A percentile compares a stretch with the other conserved stretches of the same genome.
Conservation (phyloP, 2,888 invertebrate species). For the Diarsia mendica region DNA sequence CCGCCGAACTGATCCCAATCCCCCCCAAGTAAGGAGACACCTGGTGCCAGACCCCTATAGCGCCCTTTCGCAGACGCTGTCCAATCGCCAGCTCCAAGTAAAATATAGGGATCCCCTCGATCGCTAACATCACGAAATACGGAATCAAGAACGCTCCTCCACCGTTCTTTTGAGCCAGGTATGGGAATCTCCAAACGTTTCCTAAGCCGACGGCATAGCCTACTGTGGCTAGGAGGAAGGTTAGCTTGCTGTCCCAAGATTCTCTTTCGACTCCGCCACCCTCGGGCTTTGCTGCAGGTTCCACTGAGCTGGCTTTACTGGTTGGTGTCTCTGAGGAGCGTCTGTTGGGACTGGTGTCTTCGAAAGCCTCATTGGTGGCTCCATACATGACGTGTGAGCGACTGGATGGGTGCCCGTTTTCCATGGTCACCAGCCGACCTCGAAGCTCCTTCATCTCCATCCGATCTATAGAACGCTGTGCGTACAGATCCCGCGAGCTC, state of each 20-base stretch:
- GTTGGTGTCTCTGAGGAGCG: constrained; percentile 85
- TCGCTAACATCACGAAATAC: constrained; percentile 98
- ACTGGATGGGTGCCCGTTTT: constrained; percentile 91
- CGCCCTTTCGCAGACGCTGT: constrained; percentile 97
- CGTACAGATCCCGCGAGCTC: constrained; percentile 95
- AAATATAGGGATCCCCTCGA: constrained; percentile 98
- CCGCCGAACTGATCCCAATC: constrained; percentile 97
- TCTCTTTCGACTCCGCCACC: constrained; percentile 94
- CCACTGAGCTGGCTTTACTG: constrained; percentile 92
- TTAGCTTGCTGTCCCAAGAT: constrained; percentile 98
- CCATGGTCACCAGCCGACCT: constrained; percentile 93
- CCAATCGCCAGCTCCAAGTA: constrained; percentile 98
- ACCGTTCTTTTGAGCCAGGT: constrained; percentile 98
- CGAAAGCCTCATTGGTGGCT: constrained; percentile 96
- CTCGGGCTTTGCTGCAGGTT: constrained; percentile 92
- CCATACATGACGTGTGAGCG: constrained; percentile 93
- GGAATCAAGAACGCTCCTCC: constrained; percentile 99
- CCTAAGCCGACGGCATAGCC: constrained; percentile 98
- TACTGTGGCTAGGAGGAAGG: constrained; percentile 97
- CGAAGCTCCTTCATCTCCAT: constrained; percentile 96
- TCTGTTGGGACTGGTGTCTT: constrained; percentile 87
- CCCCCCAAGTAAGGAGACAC: constrained; percentile 96
- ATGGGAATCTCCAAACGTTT: constrained; percentile 98
- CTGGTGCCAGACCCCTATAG: constrained; percentile 98
- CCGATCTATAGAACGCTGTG: constrained; percentile 95